phyloP scores from a whole-genome alignment of 2,888 invertebrate genomes.

The Cephus nigrinus region DNA sequence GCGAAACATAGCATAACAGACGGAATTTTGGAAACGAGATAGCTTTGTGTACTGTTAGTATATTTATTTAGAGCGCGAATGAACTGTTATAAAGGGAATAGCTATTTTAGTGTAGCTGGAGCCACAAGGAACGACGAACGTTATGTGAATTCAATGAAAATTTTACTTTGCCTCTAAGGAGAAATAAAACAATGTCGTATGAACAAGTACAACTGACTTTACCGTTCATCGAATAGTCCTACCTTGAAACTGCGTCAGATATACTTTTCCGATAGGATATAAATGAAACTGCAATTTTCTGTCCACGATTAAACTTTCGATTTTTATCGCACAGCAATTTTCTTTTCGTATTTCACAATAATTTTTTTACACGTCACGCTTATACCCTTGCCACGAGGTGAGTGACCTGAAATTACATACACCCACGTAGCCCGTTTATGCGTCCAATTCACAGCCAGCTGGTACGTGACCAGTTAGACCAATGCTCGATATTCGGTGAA shows the following conservation, averaged over 20 bases:
- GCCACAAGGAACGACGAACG: not conserved
- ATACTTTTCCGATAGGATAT: not conserved
- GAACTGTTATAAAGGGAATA: not conserved
- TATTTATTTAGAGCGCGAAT: not conserved
- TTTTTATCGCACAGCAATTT: not conserved
- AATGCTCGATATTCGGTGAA: slow-evolving; percentile 39
- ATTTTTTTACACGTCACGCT: no score
- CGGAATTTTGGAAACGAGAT: slow-evolving; percentile 34
- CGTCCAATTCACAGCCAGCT: slow-evolving; percentile 46
- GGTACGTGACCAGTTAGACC: slow-evolving; percentile 45
- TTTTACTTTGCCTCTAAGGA: not conserved
- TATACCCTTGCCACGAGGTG: not conserved
- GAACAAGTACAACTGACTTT: not conserved
- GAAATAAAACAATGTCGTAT: not conserved
- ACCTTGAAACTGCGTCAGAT: not conserved
- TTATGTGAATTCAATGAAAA: not conserved
- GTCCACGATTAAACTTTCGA: not conserved
- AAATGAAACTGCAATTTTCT: not conserved
- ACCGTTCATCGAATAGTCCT: not conserved
- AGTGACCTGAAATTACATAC: slow-evolving; percentile 43
- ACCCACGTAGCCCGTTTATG: slow-evolving; percentile 51
- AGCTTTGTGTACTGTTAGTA: slow-evolving; percentile 16
- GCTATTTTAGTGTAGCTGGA: not conserved
- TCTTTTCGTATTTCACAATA: no score
- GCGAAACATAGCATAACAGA: slow-evolving; percentile 25